Evolutionary conservation across 1,140 invertebrate species (phyloP).

Genomic region (Palaemon carinicauda): DNA sequence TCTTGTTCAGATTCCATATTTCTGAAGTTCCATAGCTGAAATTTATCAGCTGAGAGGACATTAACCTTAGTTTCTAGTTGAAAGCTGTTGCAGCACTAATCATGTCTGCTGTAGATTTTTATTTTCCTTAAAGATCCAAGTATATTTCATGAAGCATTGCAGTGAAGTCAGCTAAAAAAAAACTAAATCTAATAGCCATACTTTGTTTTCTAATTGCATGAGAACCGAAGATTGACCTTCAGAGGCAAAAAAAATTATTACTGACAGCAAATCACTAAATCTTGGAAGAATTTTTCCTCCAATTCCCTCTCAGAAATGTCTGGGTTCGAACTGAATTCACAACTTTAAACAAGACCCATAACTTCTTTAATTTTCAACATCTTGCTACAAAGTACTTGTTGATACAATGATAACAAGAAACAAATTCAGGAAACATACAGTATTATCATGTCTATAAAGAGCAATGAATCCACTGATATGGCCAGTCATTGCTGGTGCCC

Average conservation of each 20-base stretch:
- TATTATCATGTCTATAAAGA: neutral
- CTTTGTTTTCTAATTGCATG: neutral
- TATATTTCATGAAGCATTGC: neutral
- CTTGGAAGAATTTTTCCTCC: constrained; percentile 24
- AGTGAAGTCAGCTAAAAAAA: constrained; percentile 24
- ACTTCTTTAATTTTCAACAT: constrained; percentile 24
- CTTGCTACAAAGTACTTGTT: constrained; percentile 25
- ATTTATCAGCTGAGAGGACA: neutral
- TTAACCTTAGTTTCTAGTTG: neutral
- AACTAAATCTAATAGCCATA: constrained; percentile 21
- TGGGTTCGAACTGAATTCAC: constrained; percentile 30
- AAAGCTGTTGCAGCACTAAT: constrained; percentile 23
- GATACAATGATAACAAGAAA: constrained; percentile 11
- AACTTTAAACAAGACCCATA: neutral
- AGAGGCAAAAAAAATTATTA: neutral
- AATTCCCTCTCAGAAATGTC: constrained; percentile 25
- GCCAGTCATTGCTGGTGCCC: constrained; percentile 24
- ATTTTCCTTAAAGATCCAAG: neutral
- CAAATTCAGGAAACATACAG: constrained; percentile 5
- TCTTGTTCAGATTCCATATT: no score
- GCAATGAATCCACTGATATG: neutral
- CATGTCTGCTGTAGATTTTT: constrained; percentile 24
- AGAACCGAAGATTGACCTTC: neutral
- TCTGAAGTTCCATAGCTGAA: neutral
- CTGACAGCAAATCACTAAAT: constrained; percentile 23